Conservation (phyloP, 2,888 invertebrate genomes). For the Harpalus rubripes region DNA sequence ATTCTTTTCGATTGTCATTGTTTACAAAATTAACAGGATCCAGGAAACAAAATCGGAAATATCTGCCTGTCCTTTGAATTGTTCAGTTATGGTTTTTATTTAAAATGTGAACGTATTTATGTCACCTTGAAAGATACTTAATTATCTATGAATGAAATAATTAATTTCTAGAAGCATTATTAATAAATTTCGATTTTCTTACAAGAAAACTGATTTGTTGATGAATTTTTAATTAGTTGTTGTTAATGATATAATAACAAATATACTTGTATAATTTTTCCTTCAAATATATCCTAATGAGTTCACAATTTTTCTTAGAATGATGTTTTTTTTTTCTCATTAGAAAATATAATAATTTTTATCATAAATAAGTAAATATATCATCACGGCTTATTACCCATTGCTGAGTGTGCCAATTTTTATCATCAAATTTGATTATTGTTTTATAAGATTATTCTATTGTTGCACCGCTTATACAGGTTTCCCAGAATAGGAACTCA, state of each 20-base stretch:
- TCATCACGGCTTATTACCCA: too few relatives aligned
- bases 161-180: slow-evolving; percentile 3
- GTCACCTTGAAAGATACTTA: not conserved
- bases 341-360: too few relatives aligned
- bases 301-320: too few relatives aligned
- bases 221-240: not conserved
- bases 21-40: not conserved
- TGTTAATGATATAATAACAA: not conserved
- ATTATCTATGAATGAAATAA: not conserved
- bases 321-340: too few relatives aligned
- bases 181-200: not conserved
- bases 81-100: not conserved
- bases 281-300: too few relatives aligned
- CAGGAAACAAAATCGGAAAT: slow-evolving; percentile 2
- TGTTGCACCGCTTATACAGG: too few relatives aligned
- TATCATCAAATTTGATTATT: too few relatives aligned
- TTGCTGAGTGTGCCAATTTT: too few relatives aligned
- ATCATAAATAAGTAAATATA: too few relatives aligned
- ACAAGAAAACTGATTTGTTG: not conserved
- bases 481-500: too few relatives aligned
- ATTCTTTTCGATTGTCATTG: not conserved
- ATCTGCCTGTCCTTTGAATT: not conserved
- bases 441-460: too few relatives aligned
- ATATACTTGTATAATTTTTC: not conserved
- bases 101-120: slow-evolving; percentile 4